A percentile compares a stretch with the other conserved stretches of the same genome.
These are phyloP conservation scores for Octomys mimax DNA, from an alignment of 2,797 vertebrate species.

Conservation along the genomic window DNA sequence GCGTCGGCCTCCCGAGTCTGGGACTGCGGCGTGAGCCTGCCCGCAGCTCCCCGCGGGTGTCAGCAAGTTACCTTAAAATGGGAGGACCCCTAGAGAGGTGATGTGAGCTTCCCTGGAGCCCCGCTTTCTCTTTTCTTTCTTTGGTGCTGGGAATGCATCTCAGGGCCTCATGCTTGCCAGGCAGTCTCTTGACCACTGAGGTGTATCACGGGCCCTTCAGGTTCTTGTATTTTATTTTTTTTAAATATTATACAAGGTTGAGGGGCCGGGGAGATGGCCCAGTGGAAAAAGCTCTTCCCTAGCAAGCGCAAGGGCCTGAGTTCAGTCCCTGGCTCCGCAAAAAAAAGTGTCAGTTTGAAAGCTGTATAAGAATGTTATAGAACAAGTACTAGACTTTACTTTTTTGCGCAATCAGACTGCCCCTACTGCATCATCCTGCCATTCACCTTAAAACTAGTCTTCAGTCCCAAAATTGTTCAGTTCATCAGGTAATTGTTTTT, in stretches of 20 bases:
- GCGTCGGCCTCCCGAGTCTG: no score
- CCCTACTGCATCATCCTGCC: neutral
- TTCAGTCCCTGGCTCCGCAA: no score
- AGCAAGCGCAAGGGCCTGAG: no score
- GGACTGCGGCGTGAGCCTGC: no score
- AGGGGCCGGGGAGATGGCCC: no score
- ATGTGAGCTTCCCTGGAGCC: neutral
- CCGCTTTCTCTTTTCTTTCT: neutral
- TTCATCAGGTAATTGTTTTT: neutral
- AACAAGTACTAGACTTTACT: neutral
- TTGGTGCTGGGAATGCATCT: no score
- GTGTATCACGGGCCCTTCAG: no score
- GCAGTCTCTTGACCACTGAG: no score
- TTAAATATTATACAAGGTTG: neutral
- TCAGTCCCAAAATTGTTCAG: conserved; percentile 51
- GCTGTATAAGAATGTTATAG: neutral
- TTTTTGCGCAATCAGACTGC: neutral
- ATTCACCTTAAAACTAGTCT: neutral
- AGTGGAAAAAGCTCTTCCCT: no score
- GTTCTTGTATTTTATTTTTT: neutral
- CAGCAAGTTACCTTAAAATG: neutral
- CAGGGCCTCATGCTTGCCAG: no score
- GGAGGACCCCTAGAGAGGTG: neutral
- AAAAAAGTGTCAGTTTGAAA: neutral
- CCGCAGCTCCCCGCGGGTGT: no score